Evolutionary conservation across 2,888 invertebrate genomes (phyloP).

Genomic region (Vanessa cardui): DNA sequence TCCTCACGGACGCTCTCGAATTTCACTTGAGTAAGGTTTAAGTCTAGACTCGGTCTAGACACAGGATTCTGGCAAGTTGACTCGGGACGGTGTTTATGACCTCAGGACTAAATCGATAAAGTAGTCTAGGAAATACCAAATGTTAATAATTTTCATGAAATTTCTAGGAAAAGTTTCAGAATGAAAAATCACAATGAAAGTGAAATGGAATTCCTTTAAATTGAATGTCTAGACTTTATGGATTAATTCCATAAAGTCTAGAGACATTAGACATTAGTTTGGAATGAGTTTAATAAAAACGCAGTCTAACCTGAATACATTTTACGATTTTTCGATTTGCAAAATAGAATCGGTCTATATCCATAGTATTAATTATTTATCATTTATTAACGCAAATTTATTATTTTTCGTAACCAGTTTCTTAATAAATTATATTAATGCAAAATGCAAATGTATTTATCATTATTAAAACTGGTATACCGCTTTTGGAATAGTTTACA

Average conservation of each 20-base stretch:
- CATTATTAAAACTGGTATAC: no score
- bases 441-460: no score
- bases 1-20: slow-evolving; percentile 22
- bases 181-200: slow-evolving; percentile 20
- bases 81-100: slow-evolving; percentile 46
- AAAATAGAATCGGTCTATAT: no score
- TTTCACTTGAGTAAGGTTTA: slow-evolving; percentile 48
- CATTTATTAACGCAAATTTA: no score
- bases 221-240: slow-evolving; percentile 18
- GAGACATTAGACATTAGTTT: slow-evolving; percentile 5
- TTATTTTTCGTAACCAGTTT: no score
- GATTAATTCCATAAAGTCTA: no score
- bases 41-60: slow-evolving; percentile 79
- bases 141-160: slow-evolving; percentile 10
- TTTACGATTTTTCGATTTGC: not conserved
- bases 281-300: not conserved
- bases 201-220: slow-evolving; percentile 5
- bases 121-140: slow-evolving; percentile 25
- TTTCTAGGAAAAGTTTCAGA: slow-evolving; percentile 10
- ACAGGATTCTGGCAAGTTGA: slow-evolving; percentile 44
- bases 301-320: not conserved
- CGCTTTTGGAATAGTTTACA: no score
- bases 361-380: no score
- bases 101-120: slow-evolving; percentile 44
- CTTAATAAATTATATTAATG: no score